A percentile compares a stretch with the other conserved stretches of the same genome.
Evolutionary conservation across 2,888 invertebrate species (phyloP).

Genomic region (Rhamphomyia laevipes): DNA sequence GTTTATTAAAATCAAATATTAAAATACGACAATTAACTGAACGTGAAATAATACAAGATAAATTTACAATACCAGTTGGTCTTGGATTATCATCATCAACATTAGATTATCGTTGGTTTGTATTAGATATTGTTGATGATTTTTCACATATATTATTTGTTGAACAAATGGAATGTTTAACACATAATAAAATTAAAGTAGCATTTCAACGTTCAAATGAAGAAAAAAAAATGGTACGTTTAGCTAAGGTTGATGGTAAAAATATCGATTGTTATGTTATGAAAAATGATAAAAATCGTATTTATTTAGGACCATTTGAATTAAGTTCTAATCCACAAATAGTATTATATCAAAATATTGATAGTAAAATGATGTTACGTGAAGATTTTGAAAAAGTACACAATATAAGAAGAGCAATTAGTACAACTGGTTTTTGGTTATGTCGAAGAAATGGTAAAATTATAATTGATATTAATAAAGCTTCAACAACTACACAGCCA

Average conservation of each 20-base stretch:
- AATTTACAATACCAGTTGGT: neutral
- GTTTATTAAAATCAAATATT: slow-evolving; percentile 24
- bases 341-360: slow-evolving; percentile 31
- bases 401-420: slow-evolving; percentile 16
- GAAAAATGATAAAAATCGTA: slow-evolving; percentile 25
- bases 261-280: slow-evolving; percentile 32
- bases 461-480: slow-evolving; percentile 22
- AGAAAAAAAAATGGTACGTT: slow-evolving; percentile 25
- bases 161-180: slow-evolving; percentile 30
- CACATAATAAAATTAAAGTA: slow-evolving; percentile 30
- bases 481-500: no score
- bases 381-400: slow-evolving; percentile 32
- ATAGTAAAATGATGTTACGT: slow-evolving; percentile 32
- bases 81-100: neutral
- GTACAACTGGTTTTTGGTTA: slow-evolving; percentile 32
- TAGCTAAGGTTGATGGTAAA: slow-evolving; percentile 28
- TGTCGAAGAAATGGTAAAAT: slow-evolving; percentile 25
- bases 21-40: slow-evolving; percentile 24
- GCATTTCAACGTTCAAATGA: slow-evolving; percentile 22
- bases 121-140: slow-evolving; percentile 31
- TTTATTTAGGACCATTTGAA: slow-evolving; percentile 33
- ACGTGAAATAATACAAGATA: slow-evolving; percentile 17
- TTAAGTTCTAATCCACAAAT: slow-evolving; percentile 23
- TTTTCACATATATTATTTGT: slow-evolving; percentile 37
- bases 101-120: slow-evolving; percentile 32